Percentiles rank a stretch among this genome's conserved stretches.
These are phyloP conservation scores for Ennomos quercinarius DNA, from an alignment of 2,888 invertebrate species.

Conservation along the genomic window DNA sequence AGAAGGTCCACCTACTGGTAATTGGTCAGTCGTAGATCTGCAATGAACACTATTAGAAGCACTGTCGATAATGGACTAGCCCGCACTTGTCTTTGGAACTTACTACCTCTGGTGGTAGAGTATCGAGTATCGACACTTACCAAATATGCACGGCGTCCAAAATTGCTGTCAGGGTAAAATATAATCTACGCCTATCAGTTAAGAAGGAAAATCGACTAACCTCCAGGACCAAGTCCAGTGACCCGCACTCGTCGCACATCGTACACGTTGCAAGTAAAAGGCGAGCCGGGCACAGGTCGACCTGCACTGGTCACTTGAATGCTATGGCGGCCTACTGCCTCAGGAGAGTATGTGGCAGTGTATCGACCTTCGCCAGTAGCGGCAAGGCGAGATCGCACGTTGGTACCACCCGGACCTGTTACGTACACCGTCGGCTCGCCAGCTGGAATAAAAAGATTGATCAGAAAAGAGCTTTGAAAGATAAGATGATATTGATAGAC, in stretches of 20 bases:
- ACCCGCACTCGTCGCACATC: constrained; percentile 94
- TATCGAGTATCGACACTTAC: no score
- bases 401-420: constrained; percentile 93
- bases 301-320: constrained; percentile 93
- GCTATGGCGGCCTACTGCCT: constrained; percentile 94
- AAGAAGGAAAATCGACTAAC: constrained; percentile 45
- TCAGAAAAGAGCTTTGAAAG: no score
- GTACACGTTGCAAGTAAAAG: constrained; percentile 97
- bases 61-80: no score
- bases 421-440: constrained; percentile 90
- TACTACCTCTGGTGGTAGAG: no score
- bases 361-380: constrained; percentile 88
- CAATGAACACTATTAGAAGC: no score
- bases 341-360: constrained; percentile 92
- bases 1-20: no score
- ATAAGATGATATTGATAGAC: no score
- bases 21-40: no score
- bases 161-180: background rate
- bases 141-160: no score
- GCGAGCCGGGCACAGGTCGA: constrained; percentile 95
- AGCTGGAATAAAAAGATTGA: constrained; percentile 58
- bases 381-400: constrained; percentile 90
- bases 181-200: background rate
- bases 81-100: no score
- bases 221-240: constrained; percentile 86